phyloP scores from a whole-genome alignment of 2,113 vertebrate species.

The Mobula birostris region DNA sequence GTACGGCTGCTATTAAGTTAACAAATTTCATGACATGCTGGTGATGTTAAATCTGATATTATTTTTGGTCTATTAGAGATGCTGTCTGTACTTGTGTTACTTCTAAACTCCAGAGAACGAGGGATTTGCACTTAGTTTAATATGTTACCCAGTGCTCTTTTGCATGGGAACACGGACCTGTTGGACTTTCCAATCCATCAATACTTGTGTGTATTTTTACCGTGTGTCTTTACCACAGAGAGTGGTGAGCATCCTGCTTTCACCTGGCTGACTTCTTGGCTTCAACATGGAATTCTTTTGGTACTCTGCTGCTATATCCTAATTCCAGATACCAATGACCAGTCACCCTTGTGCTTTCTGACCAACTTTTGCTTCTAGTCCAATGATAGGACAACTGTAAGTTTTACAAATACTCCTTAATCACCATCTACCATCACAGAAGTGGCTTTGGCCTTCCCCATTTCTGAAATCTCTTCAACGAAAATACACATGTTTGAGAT shows the following conservation, averaged over 20 bases:
- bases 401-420: background rate
- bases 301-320: background rate
- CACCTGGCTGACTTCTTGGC: background rate
- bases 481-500: background rate
- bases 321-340: background rate
- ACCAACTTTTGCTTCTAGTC: background rate
- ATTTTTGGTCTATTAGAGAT: background rate
- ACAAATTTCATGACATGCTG: no score
- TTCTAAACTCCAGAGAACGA: background rate
- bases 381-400: no score
- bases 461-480: background rate
- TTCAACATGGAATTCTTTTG: background rate
- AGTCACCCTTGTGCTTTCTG: no score
- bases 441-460: background rate
- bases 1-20: no score
- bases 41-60: background rate
- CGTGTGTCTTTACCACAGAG: background rate
- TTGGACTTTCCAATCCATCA: background rate
- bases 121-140: background rate
- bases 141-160: background rate
- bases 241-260: background rate
- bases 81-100: background rate
- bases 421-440: background rate
- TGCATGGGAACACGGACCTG: background rate
- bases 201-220: background rate